phyloP scores from a whole-genome alignment of 2,113 vertebrate species.

The Promerops cafer region DNA sequence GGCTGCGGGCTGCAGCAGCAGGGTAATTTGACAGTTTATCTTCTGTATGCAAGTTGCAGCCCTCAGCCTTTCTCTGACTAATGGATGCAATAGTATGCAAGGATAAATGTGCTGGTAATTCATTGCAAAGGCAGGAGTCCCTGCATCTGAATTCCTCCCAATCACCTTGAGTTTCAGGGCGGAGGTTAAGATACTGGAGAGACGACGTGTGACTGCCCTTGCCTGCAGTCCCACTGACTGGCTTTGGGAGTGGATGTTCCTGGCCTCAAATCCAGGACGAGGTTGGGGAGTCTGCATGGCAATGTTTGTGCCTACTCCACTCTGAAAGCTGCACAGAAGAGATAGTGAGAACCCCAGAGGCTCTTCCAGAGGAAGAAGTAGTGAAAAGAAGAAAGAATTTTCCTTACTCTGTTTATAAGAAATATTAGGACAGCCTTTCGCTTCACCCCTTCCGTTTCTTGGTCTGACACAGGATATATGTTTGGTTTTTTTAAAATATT shows the following conservation, averaged over 20 bases:
- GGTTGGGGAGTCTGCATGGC: background rate
- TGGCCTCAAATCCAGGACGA: background rate
- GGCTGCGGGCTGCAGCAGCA: background rate
- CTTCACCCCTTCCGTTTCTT: background rate
- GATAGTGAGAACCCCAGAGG: background rate
- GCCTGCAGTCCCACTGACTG: background rate
- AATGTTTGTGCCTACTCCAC: background rate
- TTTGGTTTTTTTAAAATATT: background rate
- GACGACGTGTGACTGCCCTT: background rate
- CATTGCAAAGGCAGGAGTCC: background rate
- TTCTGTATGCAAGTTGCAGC: background rate
- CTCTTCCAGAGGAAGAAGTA: background rate
- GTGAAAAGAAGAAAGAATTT: background rate
- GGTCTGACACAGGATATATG: background rate
- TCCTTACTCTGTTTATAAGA: background rate
- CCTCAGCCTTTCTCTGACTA: conserved; percentile 11
- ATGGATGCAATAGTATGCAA: background rate
- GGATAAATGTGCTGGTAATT: background rate
- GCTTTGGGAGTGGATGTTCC: background rate
- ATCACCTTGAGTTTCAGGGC: background rate
- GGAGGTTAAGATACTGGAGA: background rate
- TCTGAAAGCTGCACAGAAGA: background rate
- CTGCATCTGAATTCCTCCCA: background rate
- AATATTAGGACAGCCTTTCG: background rate
- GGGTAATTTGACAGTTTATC: conserved; percentile 14